Conservation (phyloP, 92 coral and sea anemone species). For the Actinernus sp. region DNA sequence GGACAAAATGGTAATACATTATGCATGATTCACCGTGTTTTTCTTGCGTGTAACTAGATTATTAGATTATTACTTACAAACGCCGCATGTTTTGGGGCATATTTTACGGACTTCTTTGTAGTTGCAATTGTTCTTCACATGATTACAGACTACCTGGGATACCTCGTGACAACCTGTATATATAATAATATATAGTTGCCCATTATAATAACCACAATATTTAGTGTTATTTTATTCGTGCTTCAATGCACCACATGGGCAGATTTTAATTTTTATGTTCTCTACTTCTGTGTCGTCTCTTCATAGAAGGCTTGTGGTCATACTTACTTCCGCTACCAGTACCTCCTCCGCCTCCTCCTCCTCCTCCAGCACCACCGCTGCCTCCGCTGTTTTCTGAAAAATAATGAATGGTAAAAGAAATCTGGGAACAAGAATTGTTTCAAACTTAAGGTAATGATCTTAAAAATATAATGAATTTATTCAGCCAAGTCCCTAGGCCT, state of each 20-base stretch:
- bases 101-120: constrained; percentile 8
- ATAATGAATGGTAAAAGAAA: no score
- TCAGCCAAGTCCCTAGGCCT: no score
- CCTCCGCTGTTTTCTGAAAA: no score
- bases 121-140: not conserved
- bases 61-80: constrained; percentile 25
- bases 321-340: not conserved
- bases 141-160: not conserved
- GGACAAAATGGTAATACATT: no score
- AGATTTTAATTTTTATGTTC: no score
- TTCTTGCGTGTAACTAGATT: not conserved
- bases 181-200: not conserved
- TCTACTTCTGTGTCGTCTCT: not conserved
- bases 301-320: not conserved
- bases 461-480: no score
- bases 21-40: no score
- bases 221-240: no score
- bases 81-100: constrained; percentile 46
- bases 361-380: not conserved
- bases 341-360: not conserved
- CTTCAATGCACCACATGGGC: no score
- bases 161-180: not conserved
- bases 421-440: no score
- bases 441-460: no score
- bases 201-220: no score